Percentiles rank a stretch among this genome's conserved stretches.
These are phyloP conservation scores for Hirundichthys speculiger DNA, from an alignment of 2,113 vertebrate genomes.

Conservation along the genomic window DNA sequence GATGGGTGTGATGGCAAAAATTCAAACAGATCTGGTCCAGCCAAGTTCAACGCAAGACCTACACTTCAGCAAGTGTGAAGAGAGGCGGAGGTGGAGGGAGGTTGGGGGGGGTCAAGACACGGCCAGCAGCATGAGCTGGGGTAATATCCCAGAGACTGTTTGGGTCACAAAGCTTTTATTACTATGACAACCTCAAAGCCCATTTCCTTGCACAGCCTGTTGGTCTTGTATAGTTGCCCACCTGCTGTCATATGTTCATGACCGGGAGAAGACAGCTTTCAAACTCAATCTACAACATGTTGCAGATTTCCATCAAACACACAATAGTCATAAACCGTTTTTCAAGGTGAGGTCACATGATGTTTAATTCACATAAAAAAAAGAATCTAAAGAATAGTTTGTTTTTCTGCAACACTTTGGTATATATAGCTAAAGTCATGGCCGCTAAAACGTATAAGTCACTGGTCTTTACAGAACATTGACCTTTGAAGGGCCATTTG, in stretches of 20 bases:
- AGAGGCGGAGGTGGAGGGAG: slow-evolving; percentile 9
- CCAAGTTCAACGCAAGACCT: slow-evolving; percentile 43
- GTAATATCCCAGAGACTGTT: slow-evolving; percentile 63
- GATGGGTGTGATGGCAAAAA: slow-evolving; percentile 43
- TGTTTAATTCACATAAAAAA: too few species aligned
- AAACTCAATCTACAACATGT: slow-evolving; percentile 40
- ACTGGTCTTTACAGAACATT: slow-evolving; percentile 20
- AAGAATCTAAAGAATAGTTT: too few species aligned
- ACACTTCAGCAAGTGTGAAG: slow-evolving; percentile 34
- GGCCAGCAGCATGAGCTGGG: slow-evolving; percentile 26
- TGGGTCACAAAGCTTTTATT: slow-evolving; percentile 62
- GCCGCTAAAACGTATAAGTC: slow-evolving; percentile 6
- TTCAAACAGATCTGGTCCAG: slow-evolving; percentile 46
- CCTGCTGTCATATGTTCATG: slow-evolving; percentile 59
- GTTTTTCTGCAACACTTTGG: slow-evolving; percentile 28
- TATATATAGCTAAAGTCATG: slow-evolving; percentile 7
- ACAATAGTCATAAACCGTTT: slow-evolving; percentile 21
- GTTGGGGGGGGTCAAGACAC: slow-evolving; percentile 19
- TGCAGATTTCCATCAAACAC: slow-evolving; percentile 35
- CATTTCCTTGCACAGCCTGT: slow-evolving; percentile 62
- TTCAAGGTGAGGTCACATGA: background rate
- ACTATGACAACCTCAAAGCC: slow-evolving; percentile 66
- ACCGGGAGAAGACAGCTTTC: slow-evolving; percentile 39
- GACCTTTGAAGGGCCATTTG: background rate
- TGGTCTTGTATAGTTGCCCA: slow-evolving; percentile 64